A percentile compares a stretch with the other conserved stretches of the same genome.
Conservation (phyloP, 2,888 invertebrate species). For the Macrosoma leucophasiata region DNA sequence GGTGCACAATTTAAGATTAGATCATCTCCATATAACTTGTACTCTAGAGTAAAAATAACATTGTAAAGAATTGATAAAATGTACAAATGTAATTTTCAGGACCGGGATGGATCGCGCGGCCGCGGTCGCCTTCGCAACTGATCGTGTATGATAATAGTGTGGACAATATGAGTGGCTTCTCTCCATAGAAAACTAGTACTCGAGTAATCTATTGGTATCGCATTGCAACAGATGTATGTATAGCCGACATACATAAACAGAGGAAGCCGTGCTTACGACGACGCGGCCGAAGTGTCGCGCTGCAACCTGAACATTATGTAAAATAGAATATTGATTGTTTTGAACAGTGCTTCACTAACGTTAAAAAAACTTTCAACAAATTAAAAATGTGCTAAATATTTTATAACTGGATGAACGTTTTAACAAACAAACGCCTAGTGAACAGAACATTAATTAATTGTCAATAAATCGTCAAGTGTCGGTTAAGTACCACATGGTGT, state of each 20-base stretch:
- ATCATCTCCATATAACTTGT: too few species aligned
- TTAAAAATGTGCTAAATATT: slow-evolving; percentile 71
- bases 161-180: slow-evolving; percentile 66
- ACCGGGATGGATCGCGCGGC: slow-evolving; percentile 65
- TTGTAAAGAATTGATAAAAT: too few species aligned
- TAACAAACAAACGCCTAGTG: slow-evolving; percentile 67
- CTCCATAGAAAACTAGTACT: slow-evolving; percentile 73
- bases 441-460: slow-evolving; percentile 64
- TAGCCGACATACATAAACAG: slow-evolving; percentile 39
- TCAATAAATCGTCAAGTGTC: slow-evolving; percentile 49
- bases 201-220: slow-evolving; percentile 63
- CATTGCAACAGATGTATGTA: slow-evolving; percentile 51
- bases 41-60: too few species aligned
- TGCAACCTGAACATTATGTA: slow-evolving; percentile 63
- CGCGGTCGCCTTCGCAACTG: slow-evolving; percentile 67
- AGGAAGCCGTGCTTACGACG: slow-evolving; percentile 38
- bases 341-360: slow-evolving; percentile 69
- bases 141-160: slow-evolving; percentile 43
- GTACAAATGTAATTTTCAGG: too few species aligned
- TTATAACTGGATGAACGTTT: slow-evolving; percentile 71
- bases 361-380: slow-evolving; percentile 70
- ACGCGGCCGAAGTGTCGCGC: slow-evolving; percentile 51
- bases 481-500: slow-evolving; percentile 42
- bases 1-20: too few species aligned
- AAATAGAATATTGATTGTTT: slow-evolving; percentile 68